These are phyloP conservation scores for Phalacrocorax brasilianus DNA, from an alignment of 2,113 vertebrate species.

Conservation along the genomic window DNA sequence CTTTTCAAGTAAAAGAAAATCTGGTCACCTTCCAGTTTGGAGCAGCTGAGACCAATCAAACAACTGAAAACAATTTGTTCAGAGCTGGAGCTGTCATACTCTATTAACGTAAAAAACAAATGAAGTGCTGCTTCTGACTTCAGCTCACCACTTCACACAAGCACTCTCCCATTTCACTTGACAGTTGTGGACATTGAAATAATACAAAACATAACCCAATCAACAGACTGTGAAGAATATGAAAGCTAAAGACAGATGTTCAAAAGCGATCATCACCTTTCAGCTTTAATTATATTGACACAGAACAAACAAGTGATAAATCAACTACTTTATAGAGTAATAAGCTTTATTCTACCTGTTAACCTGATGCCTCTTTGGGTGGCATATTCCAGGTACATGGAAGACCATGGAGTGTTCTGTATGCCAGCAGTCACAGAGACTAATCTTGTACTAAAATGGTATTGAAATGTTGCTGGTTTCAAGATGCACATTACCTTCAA, in stretches of 20 bases:
- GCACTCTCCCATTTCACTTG: conserved; percentile 69
- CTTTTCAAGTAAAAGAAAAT: conserved; percentile 60
- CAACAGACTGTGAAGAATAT: conserved; percentile 81
- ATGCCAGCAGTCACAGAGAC: background rate
- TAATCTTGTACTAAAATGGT: background rate
- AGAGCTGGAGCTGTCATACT: conserved; percentile 74
- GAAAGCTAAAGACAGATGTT: conserved; percentile 80
- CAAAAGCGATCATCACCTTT: conserved; percentile 74
- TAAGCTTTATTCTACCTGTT: conserved; percentile 28
- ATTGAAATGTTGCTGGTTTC: background rate
- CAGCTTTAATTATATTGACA: conserved; percentile 77
- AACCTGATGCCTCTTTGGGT: background rate
- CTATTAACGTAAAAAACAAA: conserved; percentile 71
- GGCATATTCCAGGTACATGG: background rate
- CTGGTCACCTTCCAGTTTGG: conserved; percentile 65
- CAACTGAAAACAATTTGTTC: conserved; percentile 78
- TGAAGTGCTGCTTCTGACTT: conserved; percentile 62
- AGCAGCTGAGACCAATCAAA: conserved; percentile 77
- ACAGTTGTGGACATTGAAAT: conserved; percentile 82
- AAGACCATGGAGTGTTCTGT: background rate
- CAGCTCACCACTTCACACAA: conserved; percentile 32
- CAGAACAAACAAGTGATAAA: conserved; percentile 63
- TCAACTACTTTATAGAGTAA: conserved; percentile 57
- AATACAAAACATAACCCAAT: conserved; percentile 78
- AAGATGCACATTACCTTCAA: background rate